Base-by-base conservation (phyloP, 2,113 vertebrate genomes). In the Aptenodytes forsteri region DNA sequence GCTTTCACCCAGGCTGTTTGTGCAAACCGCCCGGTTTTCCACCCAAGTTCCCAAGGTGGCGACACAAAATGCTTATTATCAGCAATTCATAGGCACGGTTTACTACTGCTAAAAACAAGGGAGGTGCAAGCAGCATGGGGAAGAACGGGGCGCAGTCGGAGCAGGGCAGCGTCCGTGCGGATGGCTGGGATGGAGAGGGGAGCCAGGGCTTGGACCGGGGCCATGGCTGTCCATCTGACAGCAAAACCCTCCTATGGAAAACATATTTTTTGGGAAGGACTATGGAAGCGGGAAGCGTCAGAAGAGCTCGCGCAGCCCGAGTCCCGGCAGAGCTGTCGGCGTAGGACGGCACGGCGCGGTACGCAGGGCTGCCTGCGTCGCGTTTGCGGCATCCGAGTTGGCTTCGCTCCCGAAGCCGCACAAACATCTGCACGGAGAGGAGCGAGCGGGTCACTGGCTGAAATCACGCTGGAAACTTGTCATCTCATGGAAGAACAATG, bases 381-480 rank as follows among this genome's bases (percentile, higher is more conserved):
- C 90, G 66, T 58, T 87, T 75, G 56, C n/a, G 14, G 73, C 13
- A 67, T 83, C 97, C 73, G 70, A 30, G 91, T 87, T 96, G 97
- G 97, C 97, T 77, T 4, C 3, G 40, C 77, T 93, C 88, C 97
- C 80, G 52, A 95, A 96, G 87, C 95, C 96, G 59, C 96, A 61
- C 71, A 36, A 95, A 94, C 96, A 97, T 95, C 94, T 84, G 96
- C 20, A 34, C n/a, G 82, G 89, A 75, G 95, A 97, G 85, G 93
- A 97, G 96, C n/a, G 62, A 83, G 95, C 16, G n/a, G 84, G 56
- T 76, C 7, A 10, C 52, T 50, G 90, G 71, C 82, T 93, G 90
- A 95, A 95, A 46, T 54, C 94, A 56, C 44, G 46, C 96, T 96
- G 97, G 93, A 93, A 97, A 93, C 62, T 69, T 90, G 69, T 82